Base-by-base conservation (phyloP, 2,888 invertebrate species). In the Netelia inedita region DNA sequence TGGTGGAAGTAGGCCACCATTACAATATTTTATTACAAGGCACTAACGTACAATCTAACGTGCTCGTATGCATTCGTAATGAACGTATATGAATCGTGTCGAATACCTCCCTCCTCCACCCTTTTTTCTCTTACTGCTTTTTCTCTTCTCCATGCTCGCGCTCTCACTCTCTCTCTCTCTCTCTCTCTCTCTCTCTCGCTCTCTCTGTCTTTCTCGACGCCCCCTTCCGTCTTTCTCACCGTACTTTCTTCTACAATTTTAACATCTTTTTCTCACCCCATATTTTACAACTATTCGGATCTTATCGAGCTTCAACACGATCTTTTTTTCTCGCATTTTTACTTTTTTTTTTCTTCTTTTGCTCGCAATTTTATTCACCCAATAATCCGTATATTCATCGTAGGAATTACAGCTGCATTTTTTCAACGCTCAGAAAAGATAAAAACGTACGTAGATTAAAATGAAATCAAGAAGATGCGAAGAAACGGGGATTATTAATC, bases 31-130 rank as follows among this genome's bases (percentile, higher is more conserved):
- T 91, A 91, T 91, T 93, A 92, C 93, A 92, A 92, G 92, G 92
- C 92, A 92, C 93, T 93, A 93, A 93, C 92, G 92, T 93, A 92
- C 93, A 93, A 93, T 93, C 93, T 93, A 93, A 93, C 93, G 91
- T 92, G 91, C 92, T 91, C 91, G 91, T 92, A 92, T 93, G 92
- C 93, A 93, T 93, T 93, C 91, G 92, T 93, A 93, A 93, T 93
- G 92, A 93, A 92, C 92, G 92, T 92, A 91, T 93, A 93, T 92
- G 93, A 93, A 92, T 93, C 92, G 93, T 91, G 92, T 92, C 91
- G 92, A 92, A 92, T 86, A 82, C 61, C 59, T 66, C 61, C 76
- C 61, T 28, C 68, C 55, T 59, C 79, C 74, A 46, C 21, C 74
- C 35, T 63, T 71, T 57, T 55, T n/a, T n/a, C 75, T 16, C 28